Evolutionary conservation across 2,888 invertebrate species (phyloP), one percentile per base, ranked within the genome.

Genomic region (Drosophila cracens): DNA sequence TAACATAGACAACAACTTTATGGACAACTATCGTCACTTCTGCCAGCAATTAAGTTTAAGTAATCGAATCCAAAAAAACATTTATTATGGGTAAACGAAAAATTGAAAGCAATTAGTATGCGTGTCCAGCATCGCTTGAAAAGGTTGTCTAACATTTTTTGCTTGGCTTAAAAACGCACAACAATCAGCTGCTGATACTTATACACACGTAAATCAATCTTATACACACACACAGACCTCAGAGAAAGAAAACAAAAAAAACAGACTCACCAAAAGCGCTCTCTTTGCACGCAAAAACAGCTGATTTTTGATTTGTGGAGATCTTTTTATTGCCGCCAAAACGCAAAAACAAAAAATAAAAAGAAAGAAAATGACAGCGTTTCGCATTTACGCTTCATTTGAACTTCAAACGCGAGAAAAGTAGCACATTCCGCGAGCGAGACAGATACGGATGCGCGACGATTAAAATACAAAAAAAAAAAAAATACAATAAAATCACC

Each of bases 321-420:
- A 89, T 85, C 85, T 89, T 71, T 33, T 33, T 33, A 56, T 40
- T 66, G 70, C 69, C 87, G 76, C 73, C 80, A 83, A 76, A 83
- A 57, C 13, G 11, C 25, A 36, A 25, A 5, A 74, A 54, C 48
- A 43, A 59, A 51, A 61, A 52, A 57, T 74, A 11, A 0, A 49
- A 27, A 18, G 46, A 21, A 56, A 66, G 59, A 80, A 74, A 59
- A 74, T 77, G 79, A 82, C 70, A 75, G 63, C 73, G 58, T 52
- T 89, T 85, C 70, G 82, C 87, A 76, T 74, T 72, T 79, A 82
- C 82, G 76, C 81, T 75, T 87, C 85, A 85, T 89, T 85, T 89
- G 82, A 89, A 85, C 78, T 89, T 89, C 85, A 89, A 85, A 80
- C 85, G 85, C 88, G 85, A 82, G 85, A 89, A 89, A 89, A 87